Evolutionary conservation across 2,113 vertebrate species (phyloP), one percentile per base, ranked within the genome.

Genomic region (Podiceps cristatus): DNA sequence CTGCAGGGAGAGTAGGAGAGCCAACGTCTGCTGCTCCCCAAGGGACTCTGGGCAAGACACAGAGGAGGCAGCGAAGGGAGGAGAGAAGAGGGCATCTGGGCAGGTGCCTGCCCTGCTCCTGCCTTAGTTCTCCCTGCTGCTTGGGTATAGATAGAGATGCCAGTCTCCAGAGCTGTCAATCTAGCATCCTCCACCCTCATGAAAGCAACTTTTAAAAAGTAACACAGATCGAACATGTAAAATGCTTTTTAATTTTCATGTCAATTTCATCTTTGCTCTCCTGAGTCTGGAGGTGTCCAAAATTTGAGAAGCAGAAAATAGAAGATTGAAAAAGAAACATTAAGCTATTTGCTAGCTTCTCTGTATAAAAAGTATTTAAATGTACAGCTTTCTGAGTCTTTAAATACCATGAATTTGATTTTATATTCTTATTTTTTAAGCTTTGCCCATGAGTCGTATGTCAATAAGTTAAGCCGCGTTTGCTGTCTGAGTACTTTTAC

Each of bases 221-320:
- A 91, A 93, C 94, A 93, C 2, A 7, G 69, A 94, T 95, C 1
- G 42, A 97, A 94, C 77, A 95, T 63, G 35, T 77, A 87, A 97
- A 95, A 96, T 13, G 62, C 47, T 93, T 94, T 92, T 85, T 94
- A 95, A 96, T 97, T 97, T 96, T 93, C 88, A 95, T 96, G 92
- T 96, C 93, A 95, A 95, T 97, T 95, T 82, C 86, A 80, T 95
- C 90, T 82, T 93, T 82, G 81, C 91, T 89, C 67, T 96, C 78
- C 63, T 73, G 90, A 96, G 84, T 95, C 94, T 97, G 96, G 91
- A 88, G 95, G 93, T 89, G 93, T 94, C 95, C 96, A 94, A 92
- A 93, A 88, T 71, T 78, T 90, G 88, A 96, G 85, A 84, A 92
- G 91, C 79, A 96, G 92, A 96, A 98, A 95, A 94, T 88, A 94